Percentiles rank a stretch among this genome's conserved stretches.
These are phyloP conservation scores for Microcebus lehilahytsara DNA, from an alignment of 2,113 vertebrate genomes.

Conservation along the genomic window DNA sequence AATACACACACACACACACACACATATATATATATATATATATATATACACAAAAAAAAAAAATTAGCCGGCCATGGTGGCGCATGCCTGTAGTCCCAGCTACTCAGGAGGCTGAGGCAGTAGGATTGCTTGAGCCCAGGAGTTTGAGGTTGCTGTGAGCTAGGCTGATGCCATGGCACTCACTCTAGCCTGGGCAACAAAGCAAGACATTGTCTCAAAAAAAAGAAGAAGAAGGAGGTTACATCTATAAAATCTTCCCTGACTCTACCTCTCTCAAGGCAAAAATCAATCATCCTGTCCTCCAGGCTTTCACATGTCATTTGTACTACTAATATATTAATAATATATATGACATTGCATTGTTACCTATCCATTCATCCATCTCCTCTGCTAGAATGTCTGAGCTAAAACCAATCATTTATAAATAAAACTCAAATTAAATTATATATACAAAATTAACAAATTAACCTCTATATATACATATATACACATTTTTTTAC, in stretches of 20 bases:
- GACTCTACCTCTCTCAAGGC: not conserved
- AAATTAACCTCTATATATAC: not conserved
- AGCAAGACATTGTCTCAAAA: too few species aligned
- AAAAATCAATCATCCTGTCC: slow-evolving; percentile 56
- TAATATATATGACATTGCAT: not conserved
- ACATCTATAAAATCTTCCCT: slow-evolving; percentile 28
- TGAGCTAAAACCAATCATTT: slow-evolving; percentile 42
- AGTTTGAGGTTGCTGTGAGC: too few species aligned
- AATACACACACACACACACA: too few species aligned
- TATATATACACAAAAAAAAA: too few species aligned
- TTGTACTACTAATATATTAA: not conserved
- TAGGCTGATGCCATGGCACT: too few species aligned
- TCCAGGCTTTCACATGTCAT: slow-evolving; percentile 44
- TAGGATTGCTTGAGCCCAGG: too few species aligned
- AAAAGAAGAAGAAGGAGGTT: not conserved
- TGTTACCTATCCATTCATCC: slow-evolving; percentile 10
- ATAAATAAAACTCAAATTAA: slow-evolving; percentile 56
- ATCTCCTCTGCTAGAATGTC: slow-evolving; percentile 16
- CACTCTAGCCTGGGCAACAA: too few species aligned
- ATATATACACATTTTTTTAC: slow-evolving; percentile 79
- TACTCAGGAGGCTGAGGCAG: too few species aligned
- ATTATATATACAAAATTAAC: slow-evolving; percentile 50
- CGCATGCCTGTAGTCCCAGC: too few species aligned
- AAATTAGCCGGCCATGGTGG: too few species aligned
- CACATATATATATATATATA: too few species aligned